Conservation (phyloP, 2,113 vertebrate genomes). For the Barbus barbus region DNA sequence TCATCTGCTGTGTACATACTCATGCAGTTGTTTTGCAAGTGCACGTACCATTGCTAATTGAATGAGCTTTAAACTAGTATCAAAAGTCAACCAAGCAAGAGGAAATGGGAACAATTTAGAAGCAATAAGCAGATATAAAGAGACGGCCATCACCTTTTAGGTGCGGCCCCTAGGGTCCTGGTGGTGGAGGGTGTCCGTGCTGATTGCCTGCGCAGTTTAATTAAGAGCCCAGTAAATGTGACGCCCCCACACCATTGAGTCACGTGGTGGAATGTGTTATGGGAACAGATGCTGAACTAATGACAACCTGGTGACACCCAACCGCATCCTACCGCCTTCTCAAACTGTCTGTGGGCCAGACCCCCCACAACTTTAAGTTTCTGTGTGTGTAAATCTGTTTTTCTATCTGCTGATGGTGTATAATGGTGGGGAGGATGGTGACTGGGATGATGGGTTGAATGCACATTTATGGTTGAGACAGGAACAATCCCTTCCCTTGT, state of each 20-base stretch:
- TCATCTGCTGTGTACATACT: slow-evolving; percentile 7
- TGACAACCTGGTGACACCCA: slow-evolving; percentile 88
- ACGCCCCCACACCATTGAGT: slow-evolving; percentile 82
- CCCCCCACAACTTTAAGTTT: slow-evolving; percentile 48
- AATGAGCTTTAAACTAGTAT: slow-evolving; percentile 33
- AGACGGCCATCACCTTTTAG: slow-evolving; percentile 52
- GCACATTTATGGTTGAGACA: slow-evolving; percentile 29
- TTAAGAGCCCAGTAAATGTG: slow-evolving; percentile 87
- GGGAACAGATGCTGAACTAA: slow-evolving; percentile 89
- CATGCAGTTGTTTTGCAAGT: slow-evolving; percentile 19
- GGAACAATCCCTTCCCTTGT: slow-evolving; percentile 28
- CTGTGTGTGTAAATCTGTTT: slow-evolving; percentile 8
- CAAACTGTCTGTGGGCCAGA: slow-evolving; percentile 52
- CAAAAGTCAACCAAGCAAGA: slow-evolving; percentile 17
- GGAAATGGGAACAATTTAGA: slow-evolving; percentile 25
- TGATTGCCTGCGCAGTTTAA: slow-evolving; percentile 87
- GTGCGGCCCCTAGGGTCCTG: slow-evolving; percentile 46
- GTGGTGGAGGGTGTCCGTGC: slow-evolving; percentile 76
- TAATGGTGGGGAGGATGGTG: background rate
- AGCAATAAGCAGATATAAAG: slow-evolving; percentile 4
- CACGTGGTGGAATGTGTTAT: slow-evolving; percentile 80
- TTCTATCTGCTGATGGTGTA: slow-evolving; percentile 25
- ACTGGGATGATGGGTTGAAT: background rate
- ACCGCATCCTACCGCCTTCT: slow-evolving; percentile 75
- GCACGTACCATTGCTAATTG: slow-evolving; percentile 19